Base-by-base conservation (phyloP, 2,797 vertebrate species). In the Arnoldichthys spilopterus region DNA sequence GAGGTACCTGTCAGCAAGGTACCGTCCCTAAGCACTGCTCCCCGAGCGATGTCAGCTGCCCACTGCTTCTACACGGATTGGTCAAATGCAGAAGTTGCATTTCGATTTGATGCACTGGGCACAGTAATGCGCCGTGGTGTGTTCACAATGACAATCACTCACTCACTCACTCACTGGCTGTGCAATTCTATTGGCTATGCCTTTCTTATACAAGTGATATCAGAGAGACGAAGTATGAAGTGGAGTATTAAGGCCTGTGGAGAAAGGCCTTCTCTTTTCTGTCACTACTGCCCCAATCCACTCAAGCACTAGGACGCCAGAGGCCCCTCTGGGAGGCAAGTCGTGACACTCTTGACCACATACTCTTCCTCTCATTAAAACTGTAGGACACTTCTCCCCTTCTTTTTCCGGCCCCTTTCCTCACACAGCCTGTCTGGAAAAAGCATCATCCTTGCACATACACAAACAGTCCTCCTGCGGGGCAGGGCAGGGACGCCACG, bases 371-470 rank as follows among this genome's bases (percentile, higher is more conserved):
- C 74, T 75, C 77, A 79, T 86, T 86, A 83, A 84, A 86, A 81
- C 49, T 59, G 49, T 53, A 61, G 84, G 82, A 87, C 81, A 87
- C 79, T 88, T 87, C 82, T 22, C 34, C 72, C n/a, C n/a, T 71
- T 47, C 88, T 86, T 87, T 89, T 86, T 82, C 5, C 18, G 16
- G 87, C 86, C 84, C 71, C 81, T 84, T 88, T 77, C 72, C 71
- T 89, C 87, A 88, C 79, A 75, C 71, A 67, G 77, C 82, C 84
- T 85, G 83, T 91, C 93, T 94, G 93, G 90, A 91, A 94, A 93
- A 94, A 79, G 84, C 88, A 94, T 95, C 92, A 94, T 9, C 83
- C 67, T 84, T 83, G 78, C 84, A 81, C 89, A 91, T 87, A 88
- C 86, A 89, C 87, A 93, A 92, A 93, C 91, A 91, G 84, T 86